Percentiles rank a stretch among this genome's conserved stretches.
Conservation (phyloP, 37 sponge, comb jelly and placozoan species). For the Hormiphora californensis region DNA sequence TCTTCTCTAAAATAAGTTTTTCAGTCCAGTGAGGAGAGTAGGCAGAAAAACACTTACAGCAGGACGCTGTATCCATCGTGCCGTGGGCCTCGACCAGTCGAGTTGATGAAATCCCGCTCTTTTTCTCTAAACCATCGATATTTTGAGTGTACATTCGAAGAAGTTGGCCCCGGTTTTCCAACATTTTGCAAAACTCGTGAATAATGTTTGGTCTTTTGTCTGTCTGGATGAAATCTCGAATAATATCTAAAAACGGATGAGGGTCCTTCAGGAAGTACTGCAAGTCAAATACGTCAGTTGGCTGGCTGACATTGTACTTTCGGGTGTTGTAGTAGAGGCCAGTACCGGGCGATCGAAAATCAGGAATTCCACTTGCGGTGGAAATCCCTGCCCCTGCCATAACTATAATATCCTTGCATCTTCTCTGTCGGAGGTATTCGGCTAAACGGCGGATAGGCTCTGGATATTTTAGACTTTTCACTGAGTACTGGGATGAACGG, state of each 20-base stretch:
- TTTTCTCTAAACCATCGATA: conserved; percentile 85
- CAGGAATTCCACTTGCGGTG: conserved; percentile 92
- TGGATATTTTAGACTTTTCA: too few species aligned
- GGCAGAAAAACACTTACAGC: conserved; percentile 64
- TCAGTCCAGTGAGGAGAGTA: conserved; percentile 39
- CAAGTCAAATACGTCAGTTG: conserved; percentile 81
- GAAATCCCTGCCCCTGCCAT: conserved; percentile 94
- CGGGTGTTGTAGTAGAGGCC: conserved; percentile 89
- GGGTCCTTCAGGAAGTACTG: conserved; percentile 72
- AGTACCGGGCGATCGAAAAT: conserved; percentile 86
- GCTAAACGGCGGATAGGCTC: conserved; percentile 47
- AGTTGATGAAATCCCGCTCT: conserved; percentile 61
- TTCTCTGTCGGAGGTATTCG: conserved; percentile 55
- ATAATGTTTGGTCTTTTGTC: conserved; percentile 64
- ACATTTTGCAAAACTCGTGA: conserved; percentile 75
- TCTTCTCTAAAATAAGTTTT: conserved; percentile 29
- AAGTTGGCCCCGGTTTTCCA: conserved; percentile 73
- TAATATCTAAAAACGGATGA: conserved; percentile 75
- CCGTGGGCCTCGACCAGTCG: conserved; percentile 92
- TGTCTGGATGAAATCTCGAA: conserved; percentile 77
- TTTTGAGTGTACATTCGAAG: conserved; percentile 91
- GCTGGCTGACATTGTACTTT: conserved; percentile 77
- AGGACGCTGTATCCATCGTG: conserved; percentile 81
- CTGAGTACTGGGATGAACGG: too few species aligned
- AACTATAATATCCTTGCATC: conserved; percentile 67